Percentiles rank a stretch among this genome's conserved stretches.
phyloP scores from a whole-genome alignment of 2,113 vertebrate genomes.

The Muntiacus reevesi region DNA sequence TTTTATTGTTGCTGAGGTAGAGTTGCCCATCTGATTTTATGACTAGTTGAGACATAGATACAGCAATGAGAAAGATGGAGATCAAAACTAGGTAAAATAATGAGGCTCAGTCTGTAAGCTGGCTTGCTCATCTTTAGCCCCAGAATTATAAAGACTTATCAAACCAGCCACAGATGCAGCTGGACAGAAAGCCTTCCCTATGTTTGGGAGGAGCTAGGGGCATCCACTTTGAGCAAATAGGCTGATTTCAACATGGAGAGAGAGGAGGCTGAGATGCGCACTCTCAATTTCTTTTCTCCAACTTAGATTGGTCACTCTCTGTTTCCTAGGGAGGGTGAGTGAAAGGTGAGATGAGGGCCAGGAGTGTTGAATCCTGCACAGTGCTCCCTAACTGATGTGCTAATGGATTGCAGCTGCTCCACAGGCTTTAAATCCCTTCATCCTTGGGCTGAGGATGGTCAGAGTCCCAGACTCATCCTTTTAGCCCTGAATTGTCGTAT shows the following conservation, averaged over 20 bases:
- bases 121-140: neutral
- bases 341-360: neutral
- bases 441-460: neutral
- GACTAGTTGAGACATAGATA: neutral
- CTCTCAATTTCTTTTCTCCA: neutral
- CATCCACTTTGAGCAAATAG: neutral
- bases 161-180: neutral
- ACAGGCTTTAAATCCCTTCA: fast-evolving
- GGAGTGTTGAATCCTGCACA: neutral
- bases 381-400: neutral
- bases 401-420: neutral
- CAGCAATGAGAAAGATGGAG: neutral
- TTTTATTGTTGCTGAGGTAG: neutral
- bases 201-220: neutral
- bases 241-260: neutral
- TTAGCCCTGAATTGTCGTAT: neutral
- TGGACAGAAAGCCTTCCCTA: neutral
- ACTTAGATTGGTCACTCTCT: neutral
- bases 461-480: neutral
- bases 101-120: neutral
- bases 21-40: neutral
- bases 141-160: neutral
- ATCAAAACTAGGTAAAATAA: neutral
- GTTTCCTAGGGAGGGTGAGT: neutral
- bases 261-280: neutral